These are phyloP conservation scores for Aphodius granarius DNA, from an alignment of 2,888 invertebrate genomes.

Conservation along the genomic window DNA sequence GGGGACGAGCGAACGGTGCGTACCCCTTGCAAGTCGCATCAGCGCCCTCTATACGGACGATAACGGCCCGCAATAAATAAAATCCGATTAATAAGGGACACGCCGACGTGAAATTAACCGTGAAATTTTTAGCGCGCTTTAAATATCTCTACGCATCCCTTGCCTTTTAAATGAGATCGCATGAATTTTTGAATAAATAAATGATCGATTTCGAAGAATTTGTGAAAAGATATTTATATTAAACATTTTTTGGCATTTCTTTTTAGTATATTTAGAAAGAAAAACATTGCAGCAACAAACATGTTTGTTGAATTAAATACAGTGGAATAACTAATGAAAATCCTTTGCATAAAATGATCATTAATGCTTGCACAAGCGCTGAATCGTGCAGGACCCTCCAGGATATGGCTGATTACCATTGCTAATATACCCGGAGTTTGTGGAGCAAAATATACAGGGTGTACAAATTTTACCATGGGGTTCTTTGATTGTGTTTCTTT, in stretches of 20 bases:
- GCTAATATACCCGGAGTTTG: slow-evolving; percentile 44
- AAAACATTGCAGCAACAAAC: too few relatives aligned
- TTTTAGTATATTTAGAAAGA: too few relatives aligned
- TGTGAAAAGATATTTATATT: too few relatives aligned
- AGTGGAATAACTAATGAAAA: slow-evolving; percentile 33
- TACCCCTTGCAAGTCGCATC: background rate
- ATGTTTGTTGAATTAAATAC: too few relatives aligned
- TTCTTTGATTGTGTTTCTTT: too few relatives aligned
- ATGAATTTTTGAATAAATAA: background rate
- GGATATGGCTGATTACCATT: slow-evolving; percentile 47
- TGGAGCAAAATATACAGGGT: slow-evolving; percentile 41
- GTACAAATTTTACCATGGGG: background rate
- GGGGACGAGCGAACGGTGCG: slow-evolving; percentile 26
- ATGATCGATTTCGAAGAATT: background rate
- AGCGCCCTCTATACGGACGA: slow-evolving; percentile 31
- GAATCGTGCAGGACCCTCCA: slow-evolving; percentile 38
- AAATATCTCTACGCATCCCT: slow-evolving; percentile 3
- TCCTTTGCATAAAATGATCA: slow-evolving; percentile 46
- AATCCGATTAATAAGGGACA: slow-evolving; percentile 37
- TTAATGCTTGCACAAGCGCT: slow-evolving; percentile 45
- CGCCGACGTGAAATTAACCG: slow-evolving; percentile 38
- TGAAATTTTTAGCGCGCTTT: slow-evolving; percentile 31
- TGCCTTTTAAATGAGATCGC: background rate
- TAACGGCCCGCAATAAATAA: slow-evolving; percentile 34
- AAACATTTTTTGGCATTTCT: too few relatives aligned